A percentile compares a stretch with the other conserved stretches of the same genome.
These are phyloP conservation scores for Xenotilapia caudafasciata DNA, from an alignment of 2,113 vertebrate species.

Conservation along the genomic window DNA sequence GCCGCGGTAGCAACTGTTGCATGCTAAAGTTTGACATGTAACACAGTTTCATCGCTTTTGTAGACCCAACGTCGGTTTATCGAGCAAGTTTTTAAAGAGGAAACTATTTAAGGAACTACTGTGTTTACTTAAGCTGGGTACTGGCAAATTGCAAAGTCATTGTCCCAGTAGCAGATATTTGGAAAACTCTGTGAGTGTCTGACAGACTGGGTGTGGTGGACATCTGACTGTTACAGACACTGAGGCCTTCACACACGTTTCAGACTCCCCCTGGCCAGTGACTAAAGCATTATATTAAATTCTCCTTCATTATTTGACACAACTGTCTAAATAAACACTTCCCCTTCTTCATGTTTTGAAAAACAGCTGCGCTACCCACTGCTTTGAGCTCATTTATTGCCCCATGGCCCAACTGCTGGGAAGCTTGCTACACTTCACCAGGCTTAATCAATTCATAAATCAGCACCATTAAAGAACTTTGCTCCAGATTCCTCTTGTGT, in stretches of 20 bases:
- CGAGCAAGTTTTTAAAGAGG: background rate
- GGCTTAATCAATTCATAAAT: background rate
- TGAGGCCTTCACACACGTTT: conserved; percentile 28
- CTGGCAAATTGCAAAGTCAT: background rate
- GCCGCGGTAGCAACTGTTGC: conserved; percentile 57
- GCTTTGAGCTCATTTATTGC: background rate
- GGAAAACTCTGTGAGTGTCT: conserved; percentile 1
- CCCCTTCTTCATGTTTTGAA: background rate
- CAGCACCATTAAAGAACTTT: background rate
- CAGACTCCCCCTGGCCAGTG: background rate
- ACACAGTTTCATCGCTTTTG: background rate
- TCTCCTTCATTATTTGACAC: background rate
- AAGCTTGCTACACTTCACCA: background rate
- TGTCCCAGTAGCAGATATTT: background rate
- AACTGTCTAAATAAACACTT: background rate
- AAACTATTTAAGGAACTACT: too few species aligned
- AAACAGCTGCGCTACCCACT: background rate
- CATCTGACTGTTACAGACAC: conserved; percentile 1
- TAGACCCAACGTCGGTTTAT: background rate
- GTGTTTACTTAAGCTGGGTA: background rate
- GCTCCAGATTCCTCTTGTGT: background rate
- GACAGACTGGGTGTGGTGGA: conserved; percentile 66
- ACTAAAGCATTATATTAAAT: background rate
- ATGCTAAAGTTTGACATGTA: conserved; percentile 52
- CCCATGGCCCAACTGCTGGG: background rate